Base-by-base conservation (phyloP, 1,140 invertebrate species). In the Ceratosolen fusciceps region DNA sequence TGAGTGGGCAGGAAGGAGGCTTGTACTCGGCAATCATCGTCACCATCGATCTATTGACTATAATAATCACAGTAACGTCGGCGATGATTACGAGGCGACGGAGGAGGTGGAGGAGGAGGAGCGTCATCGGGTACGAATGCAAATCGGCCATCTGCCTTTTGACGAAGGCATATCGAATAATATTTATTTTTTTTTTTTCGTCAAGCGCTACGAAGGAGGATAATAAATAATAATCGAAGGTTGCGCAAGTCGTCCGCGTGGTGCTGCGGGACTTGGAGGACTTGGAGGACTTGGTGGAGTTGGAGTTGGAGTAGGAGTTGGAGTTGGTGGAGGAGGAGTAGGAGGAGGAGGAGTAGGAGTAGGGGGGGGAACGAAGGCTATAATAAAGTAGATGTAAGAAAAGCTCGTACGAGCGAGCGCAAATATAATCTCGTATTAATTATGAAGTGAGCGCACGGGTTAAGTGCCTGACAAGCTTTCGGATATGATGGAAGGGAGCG, bases 311-410 rank as follows among this genome's bases (percentile, higher is more conserved):
- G n/a, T n/a, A n/a, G n/a, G n/a, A n/a, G n/a, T n/a, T n/a, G n/a
- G n/a, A n/a, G n/a, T n/a, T n/a, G n/a, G n/a, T n/a, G n/a, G n/a
- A n/a, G n/a, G n/a, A n/a, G n/a, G n/a, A n/a, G n/a, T n/a, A n/a
- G n/a, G n/a, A n/a, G n/a, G n/a, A n/a, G n/a, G n/a, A n/a, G n/a
- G n/a, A n/a, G n/a, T n/a, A n/a, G n/a, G n/a, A n/a, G n/a, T n/a
- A n/a, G n/a, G n/a, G n/a, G n/a, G n/a, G n/a, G n/a, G 62, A 77
- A 68, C 62, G 74, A 68, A 68, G 52, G 65, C 43, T 71, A 77
- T 70, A 26, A 70, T n/a, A 24, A 39, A 37, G 29, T 54, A 67
- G 31, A 26, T 67, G 43, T 56, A n/a, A 54, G 47, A 76, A 77
- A 77, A 71, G 75, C 75, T 77, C 74, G 47, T 16, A 24, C 21